phyloP scores from a whole-genome alignment of 2,113 vertebrate genomes.

The Lipotes vexillifer region DNA sequence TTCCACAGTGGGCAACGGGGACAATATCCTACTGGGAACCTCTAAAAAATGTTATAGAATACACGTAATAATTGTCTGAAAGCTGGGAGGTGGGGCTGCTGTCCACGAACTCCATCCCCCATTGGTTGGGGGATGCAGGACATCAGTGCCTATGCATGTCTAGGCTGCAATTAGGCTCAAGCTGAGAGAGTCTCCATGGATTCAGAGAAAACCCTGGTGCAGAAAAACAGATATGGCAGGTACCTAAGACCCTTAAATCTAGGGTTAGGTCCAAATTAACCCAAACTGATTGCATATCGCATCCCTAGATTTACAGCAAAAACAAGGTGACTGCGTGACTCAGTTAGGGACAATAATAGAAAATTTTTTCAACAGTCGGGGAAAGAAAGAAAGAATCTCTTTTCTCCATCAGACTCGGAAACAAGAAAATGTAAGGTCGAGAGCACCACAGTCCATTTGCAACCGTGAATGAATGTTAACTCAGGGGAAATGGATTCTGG shows the following conservation, averaged over 20 bases:
- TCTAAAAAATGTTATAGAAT: not conserved
- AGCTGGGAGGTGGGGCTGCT: not conserved
- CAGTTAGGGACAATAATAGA: not conserved
- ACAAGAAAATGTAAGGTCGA: not conserved
- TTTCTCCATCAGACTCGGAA: not conserved
- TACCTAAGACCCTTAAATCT: not conserved
- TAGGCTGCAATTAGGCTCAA: not conserved
- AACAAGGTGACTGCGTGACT: not conserved
- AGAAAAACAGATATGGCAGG: not conserved
- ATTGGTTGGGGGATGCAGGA: not conserved
- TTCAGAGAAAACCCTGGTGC: not conserved
- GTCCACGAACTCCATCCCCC: not conserved
- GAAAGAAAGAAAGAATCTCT: not conserved
- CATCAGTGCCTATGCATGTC: accelerated
- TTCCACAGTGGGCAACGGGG: not conserved
- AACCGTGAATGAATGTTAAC: not conserved
- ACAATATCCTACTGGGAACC: not conserved
- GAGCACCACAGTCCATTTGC: not conserved
- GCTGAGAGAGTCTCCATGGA: not conserved
- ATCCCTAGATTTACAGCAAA: not conserved
- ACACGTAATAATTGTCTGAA: not conserved
- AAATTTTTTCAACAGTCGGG: not conserved
- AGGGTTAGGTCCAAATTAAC: not conserved
- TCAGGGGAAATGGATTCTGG: not conserved
- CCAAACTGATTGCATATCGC: not conserved